These are phyloP conservation scores for Suillia variegata DNA, from an alignment of 2,888 invertebrate genomes.

Conservation along the genomic window DNA sequence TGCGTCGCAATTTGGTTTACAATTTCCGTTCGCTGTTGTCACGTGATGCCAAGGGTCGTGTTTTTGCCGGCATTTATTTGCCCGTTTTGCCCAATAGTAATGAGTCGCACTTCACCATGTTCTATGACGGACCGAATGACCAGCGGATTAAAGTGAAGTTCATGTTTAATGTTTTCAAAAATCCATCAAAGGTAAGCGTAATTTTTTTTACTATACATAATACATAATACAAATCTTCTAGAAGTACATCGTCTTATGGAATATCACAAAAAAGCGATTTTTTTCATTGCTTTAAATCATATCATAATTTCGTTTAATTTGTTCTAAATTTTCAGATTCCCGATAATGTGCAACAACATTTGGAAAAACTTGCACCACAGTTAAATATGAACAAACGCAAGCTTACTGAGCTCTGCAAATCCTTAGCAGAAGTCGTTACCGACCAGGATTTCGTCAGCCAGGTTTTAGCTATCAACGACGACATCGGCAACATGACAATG, in stretches of 20 bases:
- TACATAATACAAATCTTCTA: not conserved
- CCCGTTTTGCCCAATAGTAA: slow-evolving; percentile 70
- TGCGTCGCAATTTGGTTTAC: slow-evolving; percentile 86
- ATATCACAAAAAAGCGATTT: not conserved
- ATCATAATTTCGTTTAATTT: no score
- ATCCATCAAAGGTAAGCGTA: slow-evolving; percentile 64
- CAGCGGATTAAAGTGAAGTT: slow-evolving; percentile 75
- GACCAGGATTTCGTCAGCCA: slow-evolving; percentile 77
- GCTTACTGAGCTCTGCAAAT: slow-evolving; percentile 68
- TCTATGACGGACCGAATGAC: slow-evolving; percentile 71
- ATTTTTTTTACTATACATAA: no score
- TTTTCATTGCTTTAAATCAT: no score
- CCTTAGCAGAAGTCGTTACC: slow-evolving; percentile 70
- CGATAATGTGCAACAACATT: slow-evolving; percentile 66
- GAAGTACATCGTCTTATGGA: not conserved
- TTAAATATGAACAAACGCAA: slow-evolving; percentile 72
- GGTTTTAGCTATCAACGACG: slow-evolving; percentile 78
- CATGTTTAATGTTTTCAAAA: slow-evolving; percentile 73
- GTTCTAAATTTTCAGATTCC: slow-evolving; percentile 63
- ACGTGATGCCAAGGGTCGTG: slow-evolving; percentile 81
- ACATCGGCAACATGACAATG: slow-evolving; percentile 79
- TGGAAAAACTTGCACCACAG: slow-evolving; percentile 74
- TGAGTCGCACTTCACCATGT: slow-evolving; percentile 75
- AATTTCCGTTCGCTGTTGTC: slow-evolving; percentile 78
- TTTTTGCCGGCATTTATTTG: slow-evolving; percentile 85